Evolutionary conservation across 2,113 vertebrate genomes (phyloP), one percentile per base, ranked within the genome.

Genomic region (Sorex fumeus): DNA sequence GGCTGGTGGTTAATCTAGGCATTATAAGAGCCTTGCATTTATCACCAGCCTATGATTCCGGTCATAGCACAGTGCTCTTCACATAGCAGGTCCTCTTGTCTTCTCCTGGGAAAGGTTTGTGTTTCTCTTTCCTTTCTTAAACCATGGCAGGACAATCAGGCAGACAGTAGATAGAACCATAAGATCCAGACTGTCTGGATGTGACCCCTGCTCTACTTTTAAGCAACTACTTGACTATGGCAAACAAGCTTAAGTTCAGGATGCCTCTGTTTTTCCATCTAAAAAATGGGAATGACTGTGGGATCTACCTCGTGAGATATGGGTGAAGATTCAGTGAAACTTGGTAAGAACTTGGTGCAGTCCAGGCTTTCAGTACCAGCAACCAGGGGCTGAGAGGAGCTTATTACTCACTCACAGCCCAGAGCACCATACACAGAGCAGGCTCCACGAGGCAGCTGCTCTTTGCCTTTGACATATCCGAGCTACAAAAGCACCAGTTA

Each of bases 101-200:
- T 21, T 21, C 3, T 77, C 57, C 16, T 5, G 57, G 80, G 32
- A 8, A n/a, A 85, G 69, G 10, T 34, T 16, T 5, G 1, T 3
- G 34, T 74, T 28, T 84, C 36, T 84, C 45, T 71, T 62, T 71
- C 57, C 50, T 72, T 34, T 27, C 34, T 75, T 36, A 77, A 84
- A 43, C 19, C 71, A n/a, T 28, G 18, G 27, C 69, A 87, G 69
- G 16, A 43, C 66, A 81, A 6, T 11, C 23, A 88, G 72, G 19
- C 45, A 43, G 32, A 27, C 5, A 16, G 40, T 23, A 45, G 13
- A 2, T 34, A 11, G 57, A 43, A 50, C 4, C 32, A 6, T 53
- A 7, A 40, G 47, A 34, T 60, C 1, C 32, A 80, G 50, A 34
- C 3, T 4, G 16, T 21, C 43, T 76, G 0, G 21, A 32, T 27